A percentile compares a stretch with the other conserved stretches of the same genome.
These are phyloP conservation scores for Bombus ignitus DNA, from an alignment of 1,140 invertebrate species.

Conservation along the genomic window DNA sequence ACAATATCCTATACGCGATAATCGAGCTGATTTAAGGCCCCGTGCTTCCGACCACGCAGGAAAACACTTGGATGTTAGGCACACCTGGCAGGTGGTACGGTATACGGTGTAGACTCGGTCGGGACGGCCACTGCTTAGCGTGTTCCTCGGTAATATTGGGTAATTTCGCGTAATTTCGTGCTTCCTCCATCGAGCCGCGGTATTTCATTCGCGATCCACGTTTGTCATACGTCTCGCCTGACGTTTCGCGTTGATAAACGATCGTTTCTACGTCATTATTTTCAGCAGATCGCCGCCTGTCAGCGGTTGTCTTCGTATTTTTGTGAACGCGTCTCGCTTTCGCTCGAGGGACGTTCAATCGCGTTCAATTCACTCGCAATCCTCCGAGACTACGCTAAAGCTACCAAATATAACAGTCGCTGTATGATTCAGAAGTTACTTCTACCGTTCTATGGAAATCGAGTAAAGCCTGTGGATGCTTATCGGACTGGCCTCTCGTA, in stretches of 20 bases:
- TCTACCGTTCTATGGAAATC: no score
- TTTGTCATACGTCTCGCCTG: slow-evolving; percentile 46
- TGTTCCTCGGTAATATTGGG: slow-evolving; percentile 75
- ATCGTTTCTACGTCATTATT: slow-evolving; percentile 41
- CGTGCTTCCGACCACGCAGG: slow-evolving; percentile 76
- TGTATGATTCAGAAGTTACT: neutral
- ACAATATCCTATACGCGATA: slow-evolving; percentile 78
- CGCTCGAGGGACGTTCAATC: neutral
- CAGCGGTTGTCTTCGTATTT: slow-evolving; percentile 14
- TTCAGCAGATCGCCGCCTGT: slow-evolving; percentile 19
- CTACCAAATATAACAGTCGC: neutral
- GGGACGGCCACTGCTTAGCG: slow-evolving; percentile 60
- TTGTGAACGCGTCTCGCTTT: neutral
- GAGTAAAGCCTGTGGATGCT: neutral
- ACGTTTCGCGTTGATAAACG: slow-evolving; percentile 38
- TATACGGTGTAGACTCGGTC: slow-evolving; percentile 13
- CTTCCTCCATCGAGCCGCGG: slow-evolving; percentile 65
- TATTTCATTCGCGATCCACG: slow-evolving; percentile 62
- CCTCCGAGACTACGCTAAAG: neutral
- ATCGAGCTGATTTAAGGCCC: slow-evolving; percentile 78
- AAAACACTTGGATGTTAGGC: slow-evolving; percentile 74
- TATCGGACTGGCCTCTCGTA: no score
- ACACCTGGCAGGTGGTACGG: slow-evolving; percentile 69
- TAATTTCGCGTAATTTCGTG: slow-evolving; percentile 76
- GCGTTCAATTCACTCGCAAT: neutral